These are phyloP conservation scores for Elanoides forficatus DNA, from an alignment of 2,113 vertebrate species.

Conservation along the genomic window DNA sequence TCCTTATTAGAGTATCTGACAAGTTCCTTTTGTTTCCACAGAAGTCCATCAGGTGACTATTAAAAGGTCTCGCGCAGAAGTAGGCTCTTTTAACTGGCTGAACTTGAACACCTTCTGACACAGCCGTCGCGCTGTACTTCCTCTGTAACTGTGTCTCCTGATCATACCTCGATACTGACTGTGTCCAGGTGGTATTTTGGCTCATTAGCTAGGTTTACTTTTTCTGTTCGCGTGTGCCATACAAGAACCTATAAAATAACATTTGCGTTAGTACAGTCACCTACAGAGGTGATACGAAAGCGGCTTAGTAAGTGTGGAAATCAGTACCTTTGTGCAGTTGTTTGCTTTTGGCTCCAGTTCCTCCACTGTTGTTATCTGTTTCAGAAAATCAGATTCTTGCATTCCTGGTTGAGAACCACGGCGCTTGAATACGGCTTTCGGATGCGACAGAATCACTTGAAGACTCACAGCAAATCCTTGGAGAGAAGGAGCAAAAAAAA, in stretches of 20 bases:
- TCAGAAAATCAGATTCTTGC: constrained; percentile 99
- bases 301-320: not conserved
- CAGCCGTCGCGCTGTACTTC: not conserved
- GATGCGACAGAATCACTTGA: constrained; percentile 91
- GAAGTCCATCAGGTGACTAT: not conserved
- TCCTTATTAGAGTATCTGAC: not conserved
- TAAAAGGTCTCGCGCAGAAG: not conserved
- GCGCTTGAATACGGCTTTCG: constrained; percentile 92
- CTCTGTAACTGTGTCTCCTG: not conserved
- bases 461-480: constrained; percentile 96
- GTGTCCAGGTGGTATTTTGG: constrained; percentile 90
- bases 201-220: constrained; percentile 91
- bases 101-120: not conserved
- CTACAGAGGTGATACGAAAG: rapidly evolving
- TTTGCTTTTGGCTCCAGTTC: constrained; percentile 95
- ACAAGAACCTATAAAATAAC: constrained; percentile 85
- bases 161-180: constrained; percentile 89
- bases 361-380: constrained; percentile 93
- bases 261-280: not conserved
- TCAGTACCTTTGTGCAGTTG: constrained; percentile 93
- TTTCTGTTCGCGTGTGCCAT: constrained; percentile 98
- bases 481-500: not conserved
- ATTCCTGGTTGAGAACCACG: constrained; percentile 95
- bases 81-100: not conserved
- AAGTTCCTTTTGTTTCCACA: constrained; percentile 18